These are phyloP conservation scores for Neocrepidodera transversa DNA, from an alignment of 2,888 invertebrate species.

Conservation along the genomic window DNA sequence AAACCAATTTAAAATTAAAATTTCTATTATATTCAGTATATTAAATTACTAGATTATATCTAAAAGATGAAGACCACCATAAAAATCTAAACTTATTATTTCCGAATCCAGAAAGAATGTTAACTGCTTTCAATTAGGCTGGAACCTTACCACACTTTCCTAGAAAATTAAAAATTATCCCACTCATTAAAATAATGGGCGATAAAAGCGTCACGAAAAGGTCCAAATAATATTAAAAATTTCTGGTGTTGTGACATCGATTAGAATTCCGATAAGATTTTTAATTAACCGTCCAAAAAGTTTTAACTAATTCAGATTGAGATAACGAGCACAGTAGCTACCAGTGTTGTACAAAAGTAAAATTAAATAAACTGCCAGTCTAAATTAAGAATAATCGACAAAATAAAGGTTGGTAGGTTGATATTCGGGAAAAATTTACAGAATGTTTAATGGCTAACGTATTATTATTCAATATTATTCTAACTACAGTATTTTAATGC, in stretches of 20 bases:
- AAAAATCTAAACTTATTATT: conserved; percentile 18
- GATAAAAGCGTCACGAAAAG: conserved; percentile 48
- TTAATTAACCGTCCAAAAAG: conserved; percentile 53
- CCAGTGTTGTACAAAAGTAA: conserved; percentile 53
- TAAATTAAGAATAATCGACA: too few relatives aligned
- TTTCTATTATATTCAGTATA: neutral
- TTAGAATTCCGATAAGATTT: conserved; percentile 42
- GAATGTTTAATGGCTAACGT: too few relatives aligned
- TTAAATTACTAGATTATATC: neutral
- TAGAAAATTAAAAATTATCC: conserved; percentile 20
- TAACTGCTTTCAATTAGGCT: conserved; percentile 11
- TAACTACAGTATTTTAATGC: too few relatives aligned
- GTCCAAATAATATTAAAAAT: conserved; percentile 48
- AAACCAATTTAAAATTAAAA: neutral
- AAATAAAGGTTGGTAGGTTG: too few relatives aligned
- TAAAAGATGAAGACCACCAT: neutral
- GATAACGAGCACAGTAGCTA: conserved; percentile 51
- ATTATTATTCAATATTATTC: too few relatives aligned
- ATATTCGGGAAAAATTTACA: too few relatives aligned
- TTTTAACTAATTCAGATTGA: too few relatives aligned
- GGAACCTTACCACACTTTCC: too few relatives aligned
- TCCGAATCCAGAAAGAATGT: conserved; percentile 3
- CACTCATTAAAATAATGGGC: conserved; percentile 44
- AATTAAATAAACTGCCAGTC: too few relatives aligned
- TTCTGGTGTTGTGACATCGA: conserved; percentile 48